Evolutionary conservation across 1,140 invertebrate species (phyloP).

Genomic region (Drosophila dunni): DNA sequence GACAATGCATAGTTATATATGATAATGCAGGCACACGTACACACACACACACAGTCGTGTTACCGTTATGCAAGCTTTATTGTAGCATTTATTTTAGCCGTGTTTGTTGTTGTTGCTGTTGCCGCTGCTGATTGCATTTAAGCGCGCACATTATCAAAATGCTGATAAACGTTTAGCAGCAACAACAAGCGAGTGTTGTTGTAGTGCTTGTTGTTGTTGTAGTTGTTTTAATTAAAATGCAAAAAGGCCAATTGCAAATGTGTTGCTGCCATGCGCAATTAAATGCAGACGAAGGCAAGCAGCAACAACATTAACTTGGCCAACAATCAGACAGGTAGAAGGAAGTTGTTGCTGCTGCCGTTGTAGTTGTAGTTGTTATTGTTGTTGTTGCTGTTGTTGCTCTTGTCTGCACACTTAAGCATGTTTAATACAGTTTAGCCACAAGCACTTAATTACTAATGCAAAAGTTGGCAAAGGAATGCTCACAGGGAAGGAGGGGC

Average conservation of each 20-base stretch:
- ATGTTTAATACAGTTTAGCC: slow-evolving; percentile 84
- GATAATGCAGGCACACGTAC: slow-evolving; percentile 17
- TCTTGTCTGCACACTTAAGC: slow-evolving; percentile 80
- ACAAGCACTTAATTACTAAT: slow-evolving; percentile 84
- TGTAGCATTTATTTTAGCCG: slow-evolving; percentile 21
- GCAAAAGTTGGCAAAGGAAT: slow-evolving; percentile 27
- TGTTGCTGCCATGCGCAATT: slow-evolving; percentile 70
- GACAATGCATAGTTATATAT: slow-evolving; percentile 42
- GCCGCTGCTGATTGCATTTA: slow-evolving; percentile 52
- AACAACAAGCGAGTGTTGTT: slow-evolving; percentile 22
- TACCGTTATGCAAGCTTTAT: slow-evolving; percentile 54
- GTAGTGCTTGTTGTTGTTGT: slow-evolving; percentile 6
- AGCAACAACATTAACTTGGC: slow-evolving; percentile 31
- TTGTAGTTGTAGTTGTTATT: not conserved
- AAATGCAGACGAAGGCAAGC: slow-evolving; percentile 60
- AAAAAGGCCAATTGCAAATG: slow-evolving; percentile 81
- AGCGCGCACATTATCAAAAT: slow-evolving; percentile 80
- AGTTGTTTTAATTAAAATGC: slow-evolving; percentile 77
- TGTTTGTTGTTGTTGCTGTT: slow-evolving; percentile 27
- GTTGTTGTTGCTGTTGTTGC: slow-evolving; percentile 25
- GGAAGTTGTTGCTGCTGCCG: slow-evolving; percentile 44
- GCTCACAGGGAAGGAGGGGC: not conserved
- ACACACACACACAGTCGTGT: slow-evolving; percentile 18
- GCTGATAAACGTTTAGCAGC: slow-evolving; percentile 81
- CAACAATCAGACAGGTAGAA: slow-evolving; percentile 44